Evolutionary conservation across 1,140 invertebrate genomes (phyloP), one percentile per base, ranked within the genome.

Genomic region (Orchesella cincta): DNA sequence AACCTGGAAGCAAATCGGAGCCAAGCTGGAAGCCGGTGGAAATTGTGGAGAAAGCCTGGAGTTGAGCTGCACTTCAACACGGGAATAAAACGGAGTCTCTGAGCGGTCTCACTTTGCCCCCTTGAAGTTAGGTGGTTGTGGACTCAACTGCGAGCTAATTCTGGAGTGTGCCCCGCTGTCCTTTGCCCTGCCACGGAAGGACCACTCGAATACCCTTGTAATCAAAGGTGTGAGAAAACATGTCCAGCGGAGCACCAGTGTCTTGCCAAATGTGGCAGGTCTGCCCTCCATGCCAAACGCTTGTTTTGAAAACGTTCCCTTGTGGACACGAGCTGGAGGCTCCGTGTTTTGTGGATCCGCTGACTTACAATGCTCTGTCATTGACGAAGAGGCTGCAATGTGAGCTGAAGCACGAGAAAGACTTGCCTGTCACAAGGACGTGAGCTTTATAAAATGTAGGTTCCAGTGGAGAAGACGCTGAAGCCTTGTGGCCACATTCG

Each of bases 21-120:
- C 28, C 36, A 0, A 77, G 76, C 0, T 51, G 83, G 16, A 46
- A 29, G 16, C 29, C 62, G 1, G 46, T 75, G 52, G 78, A 74
- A 16, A 74, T 70, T 29, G 72, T 75, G 82, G 83, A n/a, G 3
- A 57, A 46, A 52, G 70, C n/a, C 76, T 89, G 0, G 51, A 70
- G 3, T 75, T 89, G 1, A 81, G n/a, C 26, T 82, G 81, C 76
- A 16, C 74, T 57, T 74, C 62, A 20, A 79, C 81, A 71, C 71
- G 67, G 8, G 36, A 35, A 16, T 1, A 46, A 0, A 74, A 57
- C 0, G 18, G 26, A 18, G 46, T 62, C 1, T 31, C 39, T 28
- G n/a, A n/a, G 8, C 23, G 1, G 29, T 26, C 54, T 26, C n/a
- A 75, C 23, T 75, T 75, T 28, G 16, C 1, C 12, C 36, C 23